These are phyloP conservation scores for Onchidella celtica DNA, from an alignment of 2,888 invertebrate species.

Conservation along the genomic window DNA sequence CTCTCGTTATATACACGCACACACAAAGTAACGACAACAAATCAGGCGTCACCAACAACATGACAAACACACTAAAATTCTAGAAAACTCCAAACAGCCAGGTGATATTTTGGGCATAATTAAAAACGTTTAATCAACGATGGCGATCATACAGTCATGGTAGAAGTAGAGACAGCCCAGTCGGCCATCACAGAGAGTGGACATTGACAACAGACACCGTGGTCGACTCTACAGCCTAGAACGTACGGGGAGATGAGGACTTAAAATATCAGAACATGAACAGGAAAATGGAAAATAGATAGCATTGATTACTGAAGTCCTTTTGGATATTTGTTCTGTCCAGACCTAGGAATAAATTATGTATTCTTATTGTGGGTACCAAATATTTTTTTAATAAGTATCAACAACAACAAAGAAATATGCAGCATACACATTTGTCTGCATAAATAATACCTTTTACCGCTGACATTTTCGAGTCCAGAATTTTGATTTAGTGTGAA, in stretches of 20 bases:
- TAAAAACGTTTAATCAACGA: slow-evolving; percentile 42
- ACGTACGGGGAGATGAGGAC: neutral
- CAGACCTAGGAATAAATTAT: neutral
- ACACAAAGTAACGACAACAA: too few species aligned
- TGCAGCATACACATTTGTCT: neutral
- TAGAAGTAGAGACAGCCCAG: neutral
- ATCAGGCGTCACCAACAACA: neutral
- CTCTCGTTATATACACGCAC: too few species aligned
- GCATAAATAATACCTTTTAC: neutral
- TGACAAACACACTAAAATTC: neutral
- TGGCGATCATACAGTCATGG: slow-evolving; percentile 11
- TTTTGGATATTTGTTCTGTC: neutral
- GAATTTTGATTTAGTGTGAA: too few species aligned
- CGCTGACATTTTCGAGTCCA: too few species aligned
- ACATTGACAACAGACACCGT: neutral
- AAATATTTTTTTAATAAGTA: too few species aligned
- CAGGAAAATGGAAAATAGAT: neutral
- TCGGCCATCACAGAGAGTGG: neutral
- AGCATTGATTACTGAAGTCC: neutral
- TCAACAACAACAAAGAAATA: neutral
- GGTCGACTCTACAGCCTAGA: neutral
- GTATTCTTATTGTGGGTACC: too few species aligned
- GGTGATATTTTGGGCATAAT: slow-evolving; percentile 26
- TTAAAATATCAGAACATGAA: neutral
- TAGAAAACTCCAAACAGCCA: neutral